phyloP scores from a whole-genome alignment of 2,113 vertebrate species.

The Cyrtonyx montezumae region DNA sequence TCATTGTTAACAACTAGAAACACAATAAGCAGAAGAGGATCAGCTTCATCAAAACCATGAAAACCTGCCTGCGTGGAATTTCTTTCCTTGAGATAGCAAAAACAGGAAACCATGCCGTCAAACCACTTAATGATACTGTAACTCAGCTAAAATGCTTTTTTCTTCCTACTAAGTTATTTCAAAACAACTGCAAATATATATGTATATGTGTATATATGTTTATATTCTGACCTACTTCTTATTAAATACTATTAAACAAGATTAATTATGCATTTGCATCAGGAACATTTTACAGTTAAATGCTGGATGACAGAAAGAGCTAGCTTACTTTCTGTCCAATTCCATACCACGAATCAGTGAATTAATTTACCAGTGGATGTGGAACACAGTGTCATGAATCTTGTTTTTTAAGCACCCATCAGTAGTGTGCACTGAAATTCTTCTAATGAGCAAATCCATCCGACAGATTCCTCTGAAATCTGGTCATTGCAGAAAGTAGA shows the following conservation, averaged over 20 bases:
- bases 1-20: background rate
- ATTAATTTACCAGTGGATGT: conserved; percentile 52
- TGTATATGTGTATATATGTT: background rate
- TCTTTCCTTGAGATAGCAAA: background rate
- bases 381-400: conserved; percentile 23
- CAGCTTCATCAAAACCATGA: background rate
- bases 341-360: conserved; percentile 51
- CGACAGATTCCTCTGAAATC: conserved; percentile 17
- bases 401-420: conserved; percentile 58
- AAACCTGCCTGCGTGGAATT: background rate
- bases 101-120: background rate
- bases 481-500: background rate
- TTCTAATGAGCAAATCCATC: conserved; percentile 59
- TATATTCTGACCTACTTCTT: conserved; percentile 48
- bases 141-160: background rate
- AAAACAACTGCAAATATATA: conserved; percentile 5
- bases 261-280: conserved; percentile 48
- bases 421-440: conserved; percentile 24
- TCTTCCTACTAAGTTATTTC: background rate
- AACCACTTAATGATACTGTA: conserved; percentile 1
- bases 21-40: background rate
- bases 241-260: conserved; percentile 60
- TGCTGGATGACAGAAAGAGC: conserved; percentile 38
- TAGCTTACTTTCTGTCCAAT: conserved; percentile 49
- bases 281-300: conserved; percentile 45